These are phyloP conservation scores for Diabrotica undecimpunctata DNA, from an alignment of 1,140 invertebrate genomes.

Conservation along the genomic window DNA sequence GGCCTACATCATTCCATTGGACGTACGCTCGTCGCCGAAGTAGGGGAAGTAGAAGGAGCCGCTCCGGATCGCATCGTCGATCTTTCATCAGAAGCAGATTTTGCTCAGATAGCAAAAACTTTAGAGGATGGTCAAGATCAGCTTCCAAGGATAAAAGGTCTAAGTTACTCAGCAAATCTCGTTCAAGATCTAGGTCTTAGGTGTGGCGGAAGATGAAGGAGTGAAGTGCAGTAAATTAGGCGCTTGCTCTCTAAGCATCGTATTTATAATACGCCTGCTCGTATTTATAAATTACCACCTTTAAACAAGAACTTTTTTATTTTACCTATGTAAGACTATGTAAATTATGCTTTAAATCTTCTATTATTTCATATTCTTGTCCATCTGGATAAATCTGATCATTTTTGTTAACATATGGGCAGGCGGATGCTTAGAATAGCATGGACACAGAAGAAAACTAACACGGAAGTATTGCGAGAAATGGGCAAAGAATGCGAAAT, in stretches of 20 bases:
- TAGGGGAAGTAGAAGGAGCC: conserved; percentile 52
- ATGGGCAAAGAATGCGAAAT: too few relatives aligned
- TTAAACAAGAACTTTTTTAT: background rate
- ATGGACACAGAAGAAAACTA: too few relatives aligned
- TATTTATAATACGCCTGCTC: too few relatives aligned
- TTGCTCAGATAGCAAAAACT: conserved; percentile 63
- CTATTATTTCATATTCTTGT: too few relatives aligned
- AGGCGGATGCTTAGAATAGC: too few relatives aligned
- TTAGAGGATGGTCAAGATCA: conserved; percentile 56
- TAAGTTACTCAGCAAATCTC: conserved; percentile 35
- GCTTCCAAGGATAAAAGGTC: conserved; percentile 52
- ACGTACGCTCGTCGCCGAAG: conserved; percentile 47
- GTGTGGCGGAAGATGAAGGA: conserved; percentile 10
- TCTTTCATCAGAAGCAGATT: conserved; percentile 56
- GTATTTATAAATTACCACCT: conserved; percentile 24
- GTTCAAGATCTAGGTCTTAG: conserved; percentile 42
- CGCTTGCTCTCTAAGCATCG: conserved; percentile 19
- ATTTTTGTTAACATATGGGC: too few relatives aligned
- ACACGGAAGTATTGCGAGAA: too few relatives aligned
- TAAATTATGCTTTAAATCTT: too few relatives aligned
- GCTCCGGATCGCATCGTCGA: conserved; percentile 55
- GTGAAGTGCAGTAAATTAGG: conserved; percentile 18
- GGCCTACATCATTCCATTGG: conserved; percentile 79
- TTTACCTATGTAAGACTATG: too few relatives aligned
- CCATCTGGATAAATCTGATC: too few relatives aligned